Conservation (phyloP, 2,797 vertebrate genomes). For the Coregonus suidteri region DNA sequence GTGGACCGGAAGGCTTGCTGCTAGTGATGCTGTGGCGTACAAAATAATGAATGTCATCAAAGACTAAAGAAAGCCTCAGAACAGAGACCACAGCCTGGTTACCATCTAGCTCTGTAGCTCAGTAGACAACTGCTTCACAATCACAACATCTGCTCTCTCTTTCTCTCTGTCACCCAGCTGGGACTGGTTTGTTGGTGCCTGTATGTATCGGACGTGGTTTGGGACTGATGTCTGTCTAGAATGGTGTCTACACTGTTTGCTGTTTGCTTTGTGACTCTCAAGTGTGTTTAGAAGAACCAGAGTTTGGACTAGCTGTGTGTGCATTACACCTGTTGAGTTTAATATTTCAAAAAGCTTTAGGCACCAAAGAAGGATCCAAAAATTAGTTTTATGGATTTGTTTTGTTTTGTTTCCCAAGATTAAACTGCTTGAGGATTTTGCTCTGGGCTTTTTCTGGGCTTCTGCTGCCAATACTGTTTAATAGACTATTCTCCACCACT, state of each 20-base stretch:
- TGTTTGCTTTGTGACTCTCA: too few relatives aligned
- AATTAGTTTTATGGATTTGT: not conserved
- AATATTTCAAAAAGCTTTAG: not conserved
- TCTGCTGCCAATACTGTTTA: not conserved
- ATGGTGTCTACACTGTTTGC: not conserved
- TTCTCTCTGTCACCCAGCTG: not conserved
- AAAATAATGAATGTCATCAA: constrained; percentile 6
- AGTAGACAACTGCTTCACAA: not conserved
- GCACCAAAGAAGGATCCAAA: not conserved
- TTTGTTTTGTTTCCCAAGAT: too few relatives aligned
- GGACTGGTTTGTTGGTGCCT: not conserved
- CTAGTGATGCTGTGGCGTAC: too few relatives aligned
- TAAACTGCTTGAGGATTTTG: not conserved
- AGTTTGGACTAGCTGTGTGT: not conserved
- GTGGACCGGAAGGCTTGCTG: not conserved
- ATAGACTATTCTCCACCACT: not conserved
- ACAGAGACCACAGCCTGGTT: not conserved
- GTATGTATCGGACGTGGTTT: not conserved
- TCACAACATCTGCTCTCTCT: not conserved
- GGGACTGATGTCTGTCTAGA: not conserved
- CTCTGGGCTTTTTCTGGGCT: not conserved
- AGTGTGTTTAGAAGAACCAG: not conserved
- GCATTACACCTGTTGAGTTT: not conserved
- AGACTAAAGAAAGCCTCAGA: constrained; percentile 6
- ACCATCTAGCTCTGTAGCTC: not conserved